phyloP scores from a whole-genome alignment of 2,888 invertebrate genomes.

The Ochropleura plecta region DNA sequence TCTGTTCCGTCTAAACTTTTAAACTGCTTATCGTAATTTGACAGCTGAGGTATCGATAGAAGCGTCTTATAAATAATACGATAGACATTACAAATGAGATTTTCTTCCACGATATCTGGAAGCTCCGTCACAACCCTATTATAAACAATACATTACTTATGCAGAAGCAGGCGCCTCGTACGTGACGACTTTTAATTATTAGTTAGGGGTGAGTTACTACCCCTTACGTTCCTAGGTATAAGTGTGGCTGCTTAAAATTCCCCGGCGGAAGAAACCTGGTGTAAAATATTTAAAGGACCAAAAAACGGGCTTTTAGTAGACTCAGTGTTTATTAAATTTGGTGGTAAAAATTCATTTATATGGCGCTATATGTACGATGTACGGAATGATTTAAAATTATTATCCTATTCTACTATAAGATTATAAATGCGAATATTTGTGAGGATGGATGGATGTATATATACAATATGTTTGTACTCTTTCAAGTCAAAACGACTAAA shows the following conservation, averaged over 20 bases:
- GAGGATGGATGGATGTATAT: no score
- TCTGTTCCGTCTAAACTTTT: no score
- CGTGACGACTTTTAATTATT: constrained; percentile 67
- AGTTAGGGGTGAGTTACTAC: constrained; percentile 54
- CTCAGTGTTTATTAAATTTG: background rate
- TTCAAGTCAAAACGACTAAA: no score
- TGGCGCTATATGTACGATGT: background rate
- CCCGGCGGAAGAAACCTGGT: background rate
- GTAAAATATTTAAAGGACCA: no score
- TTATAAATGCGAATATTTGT: no score
- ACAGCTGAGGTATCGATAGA: no score
- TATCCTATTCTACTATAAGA: no score
- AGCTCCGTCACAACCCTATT: background rate
- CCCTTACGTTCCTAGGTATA: constrained; percentile 14
- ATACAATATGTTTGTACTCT: no score
- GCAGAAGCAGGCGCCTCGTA: constrained; percentile 64
- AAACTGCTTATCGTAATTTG: no score
- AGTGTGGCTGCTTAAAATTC: constrained; percentile 14
- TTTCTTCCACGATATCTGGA: background rate
- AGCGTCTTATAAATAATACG: background rate
- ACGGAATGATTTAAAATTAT: background rate
- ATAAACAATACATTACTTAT: constrained; percentile 56
- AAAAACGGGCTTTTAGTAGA: background rate
- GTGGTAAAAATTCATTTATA: background rate
- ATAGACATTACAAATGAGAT: background rate